These are phyloP conservation scores for Carollia perspicillata DNA, from an alignment of 2,113 vertebrate genomes.

Conservation along the genomic window DNA sequence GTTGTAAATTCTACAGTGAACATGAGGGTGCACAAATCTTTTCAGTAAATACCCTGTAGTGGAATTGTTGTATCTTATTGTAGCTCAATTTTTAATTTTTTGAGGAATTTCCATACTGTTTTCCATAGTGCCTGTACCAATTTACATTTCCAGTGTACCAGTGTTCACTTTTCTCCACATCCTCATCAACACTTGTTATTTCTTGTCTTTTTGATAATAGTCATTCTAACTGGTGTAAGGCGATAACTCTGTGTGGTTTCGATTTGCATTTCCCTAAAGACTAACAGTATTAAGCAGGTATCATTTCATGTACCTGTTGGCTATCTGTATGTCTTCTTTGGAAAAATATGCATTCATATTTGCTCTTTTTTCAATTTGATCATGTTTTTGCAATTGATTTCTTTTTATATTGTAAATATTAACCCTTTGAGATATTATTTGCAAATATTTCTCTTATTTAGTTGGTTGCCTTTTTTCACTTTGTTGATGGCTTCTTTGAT, in stretches of 20 bases:
- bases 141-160: background rate
- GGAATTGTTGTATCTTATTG: background rate
- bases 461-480: background rate
- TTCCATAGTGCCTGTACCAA: background rate
- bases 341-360: background rate
- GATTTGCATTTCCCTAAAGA: background rate
- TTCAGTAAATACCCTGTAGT: background rate
- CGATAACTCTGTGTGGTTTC: background rate
- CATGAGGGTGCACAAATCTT: background rate
- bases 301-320: background rate
- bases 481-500: background rate
- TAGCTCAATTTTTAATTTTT: background rate
- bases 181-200: background rate
- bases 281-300: background rate
- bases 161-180: background rate
- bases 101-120: background rate
- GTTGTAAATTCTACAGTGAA: background rate
- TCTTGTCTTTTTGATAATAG: background rate
- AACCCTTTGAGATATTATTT: background rate
- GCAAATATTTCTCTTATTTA: background rate
- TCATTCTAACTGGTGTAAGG: background rate
- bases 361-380: background rate
- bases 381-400: background rate
- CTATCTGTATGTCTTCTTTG: background rate
- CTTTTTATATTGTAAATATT: background rate